Evolutionary conservation across 2,797 vertebrate genomes (phyloP), one percentile per base, ranked within the genome.

Genomic region (Miichthys miiuy): DNA sequence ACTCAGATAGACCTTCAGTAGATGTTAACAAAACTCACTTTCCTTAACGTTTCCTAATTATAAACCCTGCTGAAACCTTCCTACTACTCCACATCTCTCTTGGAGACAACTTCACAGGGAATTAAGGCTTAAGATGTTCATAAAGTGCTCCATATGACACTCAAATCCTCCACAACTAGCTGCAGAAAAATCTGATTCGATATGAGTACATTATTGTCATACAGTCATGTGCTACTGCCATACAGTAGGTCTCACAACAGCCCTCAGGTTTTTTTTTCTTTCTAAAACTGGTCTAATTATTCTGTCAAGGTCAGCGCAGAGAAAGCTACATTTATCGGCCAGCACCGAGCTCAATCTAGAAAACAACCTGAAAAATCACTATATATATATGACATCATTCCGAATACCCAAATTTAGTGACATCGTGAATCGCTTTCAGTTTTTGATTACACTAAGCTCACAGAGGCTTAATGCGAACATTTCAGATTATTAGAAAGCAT

Each of bases 41-140:
- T 72, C 6, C 58, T 75, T 65, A 21, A 76, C 52, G 23, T 23
- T 38, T 60, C 51, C 63, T 27, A 23, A 34, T 51, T 77, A 79
- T 23, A 77, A 86, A 88, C 82, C 80, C 81, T 79, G 85, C 76
- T 56, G 52, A 46, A 86, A 80, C 30, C 71, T 52, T 63, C 42
- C 68, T 47, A 25, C 52, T 67, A 57, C 58, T 74, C 38, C 48
- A 64, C 71, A 57, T 78, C 75, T 71, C 41, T 69, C 66, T 72
- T 41, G 71, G 80, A 75, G 76, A 89, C 72, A 68, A 73, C 76
- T 85, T 90, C 27, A 80, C 41, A 69, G 62, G 83, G 85, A 86
- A 88, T 92, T 94, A 95, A 94, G 94, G 93, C 92, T 91, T 93
- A 87, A 89, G 87, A 93, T 91, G 87, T 92, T 90, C 66, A 90